Percentiles rank a stretch among this genome's conserved stretches.
phyloP scores from a whole-genome alignment of 23 tunicate species.

The Oikopleura albicans region DNA sequence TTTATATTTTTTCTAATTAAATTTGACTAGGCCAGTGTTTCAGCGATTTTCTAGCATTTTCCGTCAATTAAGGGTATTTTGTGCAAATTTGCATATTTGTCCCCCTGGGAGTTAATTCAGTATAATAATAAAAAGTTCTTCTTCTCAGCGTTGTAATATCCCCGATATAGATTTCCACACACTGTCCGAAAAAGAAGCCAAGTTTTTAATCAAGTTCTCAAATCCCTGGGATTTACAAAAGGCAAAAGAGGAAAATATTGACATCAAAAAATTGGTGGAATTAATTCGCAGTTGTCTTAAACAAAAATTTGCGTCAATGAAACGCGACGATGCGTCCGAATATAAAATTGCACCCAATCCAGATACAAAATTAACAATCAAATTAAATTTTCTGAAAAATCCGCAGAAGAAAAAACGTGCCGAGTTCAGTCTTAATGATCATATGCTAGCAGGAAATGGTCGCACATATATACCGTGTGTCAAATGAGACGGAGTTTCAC shows the following conservation, averaged over 20 bases:
- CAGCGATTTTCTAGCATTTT: too few species aligned
- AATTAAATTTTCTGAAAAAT: neutral
- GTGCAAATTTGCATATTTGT: too few species aligned
- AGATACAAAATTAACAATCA: neutral
- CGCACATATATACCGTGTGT: too few species aligned
- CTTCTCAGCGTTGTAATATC: too few species aligned
- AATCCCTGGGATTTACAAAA: neutral
- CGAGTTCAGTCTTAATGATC: neutral
- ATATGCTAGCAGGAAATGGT: neutral
- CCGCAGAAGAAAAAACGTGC: neutral
- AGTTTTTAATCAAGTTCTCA: neutral
- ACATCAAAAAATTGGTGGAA: neutral
- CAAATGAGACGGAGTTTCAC: too few species aligned
- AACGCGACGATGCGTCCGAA: neutral
- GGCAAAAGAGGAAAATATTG: neutral
- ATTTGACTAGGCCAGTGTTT: too few species aligned
- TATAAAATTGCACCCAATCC: neutral
- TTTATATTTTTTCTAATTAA: too few species aligned
- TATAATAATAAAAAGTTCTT: too few species aligned
- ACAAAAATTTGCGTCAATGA: neutral
- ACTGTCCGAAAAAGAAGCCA: neutral
- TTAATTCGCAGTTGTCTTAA: neutral
- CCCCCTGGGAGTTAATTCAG: too few species aligned
- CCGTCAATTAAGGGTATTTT: too few species aligned
- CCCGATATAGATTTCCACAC: neutral